These are phyloP conservation scores for Ahaetulla prasina DNA, from an alignment of 2,113 vertebrate species.

Conservation along the genomic window DNA sequence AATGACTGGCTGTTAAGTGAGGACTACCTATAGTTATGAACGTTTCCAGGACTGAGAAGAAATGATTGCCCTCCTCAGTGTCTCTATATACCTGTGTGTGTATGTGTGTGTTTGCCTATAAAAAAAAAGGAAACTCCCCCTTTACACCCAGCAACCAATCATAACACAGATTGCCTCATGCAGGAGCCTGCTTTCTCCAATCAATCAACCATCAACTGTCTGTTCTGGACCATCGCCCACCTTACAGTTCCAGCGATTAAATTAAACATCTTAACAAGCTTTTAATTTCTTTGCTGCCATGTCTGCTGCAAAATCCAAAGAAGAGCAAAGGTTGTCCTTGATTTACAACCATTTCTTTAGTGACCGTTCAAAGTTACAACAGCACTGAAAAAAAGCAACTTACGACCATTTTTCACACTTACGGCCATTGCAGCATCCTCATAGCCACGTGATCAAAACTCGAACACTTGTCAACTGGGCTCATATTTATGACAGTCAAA, in stretches of 20 bases:
- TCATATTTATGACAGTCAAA: background rate
- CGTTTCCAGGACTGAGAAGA: background rate
- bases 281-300: background rate
- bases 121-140: background rate
- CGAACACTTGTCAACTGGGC: background rate
- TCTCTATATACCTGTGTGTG: background rate
- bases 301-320: constrained; percentile 7
- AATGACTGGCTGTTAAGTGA: background rate
- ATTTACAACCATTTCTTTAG: background rate
- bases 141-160: background rate
- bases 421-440: background rate
- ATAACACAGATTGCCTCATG: background rate
- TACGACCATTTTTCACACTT: background rate
- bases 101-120: background rate
- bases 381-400: background rate
- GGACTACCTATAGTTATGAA: background rate
- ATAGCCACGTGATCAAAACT: background rate
- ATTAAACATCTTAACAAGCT: background rate
- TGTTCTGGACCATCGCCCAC: too few species aligned
- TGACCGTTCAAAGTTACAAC: background rate
- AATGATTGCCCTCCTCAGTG: background rate
- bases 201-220: background rate
- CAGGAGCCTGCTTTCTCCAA: background rate
- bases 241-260: background rate
- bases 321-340: background rate